Percentiles rank a stretch among this genome's conserved stretches.
phyloP scores from a whole-genome alignment of 2,888 invertebrate species.

The Hyposoter dolosus region DNA sequence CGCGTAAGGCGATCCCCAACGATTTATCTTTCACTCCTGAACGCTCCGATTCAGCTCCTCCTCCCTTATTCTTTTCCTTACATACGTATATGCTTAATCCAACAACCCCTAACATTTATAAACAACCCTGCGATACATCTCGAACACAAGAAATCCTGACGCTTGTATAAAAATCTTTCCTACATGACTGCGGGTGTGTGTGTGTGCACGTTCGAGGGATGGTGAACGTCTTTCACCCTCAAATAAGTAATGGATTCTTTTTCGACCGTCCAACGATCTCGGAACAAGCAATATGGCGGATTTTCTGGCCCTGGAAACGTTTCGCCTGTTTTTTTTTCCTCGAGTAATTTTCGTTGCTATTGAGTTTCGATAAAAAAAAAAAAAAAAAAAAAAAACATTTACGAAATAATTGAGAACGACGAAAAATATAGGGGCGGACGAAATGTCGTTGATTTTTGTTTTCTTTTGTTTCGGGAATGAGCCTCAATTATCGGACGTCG shows the following conservation, averaged over 20 bases:
- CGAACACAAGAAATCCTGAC: constrained; percentile 14
- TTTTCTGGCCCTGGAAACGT: constrained; percentile 44
- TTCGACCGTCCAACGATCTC: constrained; percentile 60
- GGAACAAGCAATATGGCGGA: constrained; percentile 71
- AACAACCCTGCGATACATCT: constrained; percentile 74
- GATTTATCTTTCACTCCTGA: constrained; percentile 82
- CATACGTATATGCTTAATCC: constrained; percentile 71
- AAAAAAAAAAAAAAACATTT: neutral
- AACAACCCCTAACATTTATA: constrained; percentile 76
- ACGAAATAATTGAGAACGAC: neutral
- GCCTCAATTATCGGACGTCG: constrained; percentile 3
- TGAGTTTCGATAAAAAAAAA: neutral
- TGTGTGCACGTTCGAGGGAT: constrained; percentile 49
- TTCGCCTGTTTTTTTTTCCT: neutral
- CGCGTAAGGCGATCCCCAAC: constrained; percentile 82
- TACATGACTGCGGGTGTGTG: constrained; percentile 4
- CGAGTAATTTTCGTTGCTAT: neutral
- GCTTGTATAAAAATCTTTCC: constrained; percentile 8
- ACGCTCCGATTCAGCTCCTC: constrained; percentile 80
- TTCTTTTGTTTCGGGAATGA: neutral
- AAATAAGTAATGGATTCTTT: constrained; percentile 72
- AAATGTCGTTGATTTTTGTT: neutral
- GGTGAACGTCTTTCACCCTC: constrained; percentile 65
- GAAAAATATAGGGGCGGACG: neutral
- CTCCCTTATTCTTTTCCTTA: constrained; percentile 62